Base-by-base conservation (phyloP, 1,140 invertebrate species). In the Mercenaria mercenaria region DNA sequence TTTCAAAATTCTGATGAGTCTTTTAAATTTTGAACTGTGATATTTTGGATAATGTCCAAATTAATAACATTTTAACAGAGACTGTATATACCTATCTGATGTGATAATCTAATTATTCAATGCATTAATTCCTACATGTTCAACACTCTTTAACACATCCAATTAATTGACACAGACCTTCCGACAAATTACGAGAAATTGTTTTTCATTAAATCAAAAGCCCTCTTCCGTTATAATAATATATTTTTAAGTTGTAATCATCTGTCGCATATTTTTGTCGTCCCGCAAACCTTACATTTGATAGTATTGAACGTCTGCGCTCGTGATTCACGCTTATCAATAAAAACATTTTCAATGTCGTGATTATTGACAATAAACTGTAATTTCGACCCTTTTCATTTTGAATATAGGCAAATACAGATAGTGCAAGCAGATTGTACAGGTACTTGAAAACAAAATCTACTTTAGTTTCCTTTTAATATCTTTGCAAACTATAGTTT, bases 281-380 rank as follows among this genome's bases (percentile, higher is more conserved):
- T 72, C 34, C 34, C 37, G 18, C 23, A 72, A 37, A 72, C 61
- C 15, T 29, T 20, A 18, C 18, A 32, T 26, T 64, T 29, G 26
- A 18, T 39, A 32, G 37, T 72, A 72, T 39, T 72, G 67, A 72
- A 72, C 34, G 20, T 15, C 39, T 39, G 34, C 39, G 29, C 34
- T 3, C 3, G 23, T 72, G 67, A 72, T 39, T 72, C 32, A 72
- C 37, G 67, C 67, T 72, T 72, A 72, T 72, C 67, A 72, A 72
- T 72, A 72, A 23, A 41, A 72, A n/a, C 59, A 29, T 64, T 64
- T 64, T 64, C 59, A 72, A 72, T 41, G 32, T 72, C 3, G 10
- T 2, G 29, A 32, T 39, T 72, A 72, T 29, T 10, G 67, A 20
- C 67, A 72, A 41, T 72, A 72, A 15, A 72, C 15, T 41, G 11